Base-by-base conservation (phyloP, 2,113 vertebrate genomes). In the Agapornis roseicollis region DNA sequence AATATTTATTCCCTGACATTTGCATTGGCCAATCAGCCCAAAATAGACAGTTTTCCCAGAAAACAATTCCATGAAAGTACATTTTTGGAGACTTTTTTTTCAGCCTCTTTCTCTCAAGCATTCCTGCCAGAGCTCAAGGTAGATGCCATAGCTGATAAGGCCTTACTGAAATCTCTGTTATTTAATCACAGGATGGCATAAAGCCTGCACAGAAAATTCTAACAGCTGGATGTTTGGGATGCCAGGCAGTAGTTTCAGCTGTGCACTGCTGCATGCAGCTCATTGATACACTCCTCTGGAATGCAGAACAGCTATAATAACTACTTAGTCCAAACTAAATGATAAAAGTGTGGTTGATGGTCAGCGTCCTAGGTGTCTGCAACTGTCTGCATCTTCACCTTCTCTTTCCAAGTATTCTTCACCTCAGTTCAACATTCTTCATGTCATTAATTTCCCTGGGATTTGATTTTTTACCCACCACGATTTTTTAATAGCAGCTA, bases 1-100 rank as follows among this genome's bases (percentile, higher is more conserved):
- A 79, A 76, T 91, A 92, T 91, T 94, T 94, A 65, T 41, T 90
- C 52, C 44, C 90, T 94, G 89, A 86, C 18, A 81, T 93, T 89
- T 94, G 39, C 20, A 44, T 71, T 88, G 56, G 27, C 33, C 52
- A 69, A 33, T 35, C 56, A 89, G 52, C 31, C 61, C 78, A 87
- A 95, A 87, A 89, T 65, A 77, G 42, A 76, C 8, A 19, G 5
- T 91, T 91, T 95, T 94, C 78, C 58, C 53, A 94, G 70, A 91
- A 94, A 91, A 70, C 14, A 91, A 58, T 53, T 79, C 58, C 20
- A 63, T 44, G n/a, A 89, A 88, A 74, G 49, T 84, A 89, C 28
- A 53, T 92, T 89, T 94, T 74, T 1, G 1, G 52, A 47, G 14
- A 52, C 6, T 1, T n/a, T 47, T 86, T 85, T 77, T 71, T 55